A percentile compares a stretch with the other conserved stretches of the same genome.
phyloP scores from a whole-genome alignment of 2,797 vertebrate species.

The Phrynocephalus forsythii region DNA sequence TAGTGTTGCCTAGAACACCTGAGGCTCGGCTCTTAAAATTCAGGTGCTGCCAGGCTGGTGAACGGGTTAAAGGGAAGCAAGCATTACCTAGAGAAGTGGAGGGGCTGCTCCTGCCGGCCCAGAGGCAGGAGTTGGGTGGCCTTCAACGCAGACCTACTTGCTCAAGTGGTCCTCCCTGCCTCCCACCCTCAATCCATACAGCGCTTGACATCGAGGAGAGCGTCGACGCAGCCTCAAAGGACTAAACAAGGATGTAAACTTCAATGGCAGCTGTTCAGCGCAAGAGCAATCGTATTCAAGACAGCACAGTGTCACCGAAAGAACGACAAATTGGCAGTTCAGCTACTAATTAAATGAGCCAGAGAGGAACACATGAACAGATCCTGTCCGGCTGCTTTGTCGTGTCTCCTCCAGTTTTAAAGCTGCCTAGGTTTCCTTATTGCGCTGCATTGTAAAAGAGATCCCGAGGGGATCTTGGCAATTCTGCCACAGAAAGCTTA shows the following conservation, averaged over 20 bases:
- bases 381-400: neutral
- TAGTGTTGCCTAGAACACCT: neutral
- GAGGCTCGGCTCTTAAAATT: no score
- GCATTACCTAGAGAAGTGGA: neutral
- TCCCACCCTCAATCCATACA: neutral
- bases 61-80: neutral
- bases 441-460: neutral
- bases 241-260: neutral
- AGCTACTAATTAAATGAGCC: neutral
- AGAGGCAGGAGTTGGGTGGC: neutral
- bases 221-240: neutral
- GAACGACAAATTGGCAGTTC: neutral
- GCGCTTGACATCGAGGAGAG: neutral
- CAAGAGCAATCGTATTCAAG: neutral
- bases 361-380: neutral
- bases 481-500: neutral
- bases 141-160: no score
- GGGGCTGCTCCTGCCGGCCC: no score
- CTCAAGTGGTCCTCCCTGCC: no score
- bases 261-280: neutral
- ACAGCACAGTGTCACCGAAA: neutral
- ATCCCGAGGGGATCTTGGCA: neutral
- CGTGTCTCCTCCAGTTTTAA: neutral
- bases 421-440: neutral
- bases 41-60: neutral